Evolutionary conservation across 2,797 vertebrate genomes (phyloP).

Genomic region (Chelon auratus): DNA sequence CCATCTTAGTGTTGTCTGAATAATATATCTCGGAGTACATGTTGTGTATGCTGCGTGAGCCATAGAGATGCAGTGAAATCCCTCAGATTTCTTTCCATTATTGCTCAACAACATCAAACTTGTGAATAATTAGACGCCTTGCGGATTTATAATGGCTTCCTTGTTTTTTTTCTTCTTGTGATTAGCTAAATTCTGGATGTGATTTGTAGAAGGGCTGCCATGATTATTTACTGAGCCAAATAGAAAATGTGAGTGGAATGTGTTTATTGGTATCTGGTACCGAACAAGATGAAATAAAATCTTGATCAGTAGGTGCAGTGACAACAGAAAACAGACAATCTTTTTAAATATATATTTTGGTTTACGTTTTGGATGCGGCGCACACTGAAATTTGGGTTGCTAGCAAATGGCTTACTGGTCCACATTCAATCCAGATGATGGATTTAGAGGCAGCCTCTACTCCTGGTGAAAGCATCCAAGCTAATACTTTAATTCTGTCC

Average conservation of each 20-base stretch:
- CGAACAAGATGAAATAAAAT: slow-evolving; percentile 21
- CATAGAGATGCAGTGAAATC: neutral
- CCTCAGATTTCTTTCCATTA: neutral
- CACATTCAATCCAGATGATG: neutral
- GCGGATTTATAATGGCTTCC: slow-evolving; percentile 18
- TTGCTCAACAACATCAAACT: neutral
- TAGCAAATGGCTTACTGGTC: neutral
- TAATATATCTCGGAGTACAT: too few relatives aligned
- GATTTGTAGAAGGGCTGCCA: slow-evolving; percentile 13
- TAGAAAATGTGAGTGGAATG: slow-evolving; percentile 7
- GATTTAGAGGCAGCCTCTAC: slow-evolving; percentile 11
- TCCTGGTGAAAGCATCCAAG: neutral
- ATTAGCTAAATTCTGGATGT: slow-evolving; percentile 16
- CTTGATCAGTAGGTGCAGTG: neutral
- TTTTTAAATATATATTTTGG: too few relatives aligned
- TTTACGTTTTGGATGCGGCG: neutral
- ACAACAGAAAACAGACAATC: neutral
- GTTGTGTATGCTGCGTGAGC: neutral
- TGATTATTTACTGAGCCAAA: slow-evolving; percentile 10
- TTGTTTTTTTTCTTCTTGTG: slow-evolving; percentile 1
- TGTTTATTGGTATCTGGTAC: slow-evolving; percentile 25
- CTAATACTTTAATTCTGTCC: slow-evolving; percentile 20
- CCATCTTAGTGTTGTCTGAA: too few relatives aligned
- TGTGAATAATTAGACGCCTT: slow-evolving; percentile 8
- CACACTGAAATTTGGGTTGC: too few relatives aligned